Conservation (phyloP, 2,888 invertebrate genomes). For the Eumacrocentrus americanus region DNA sequence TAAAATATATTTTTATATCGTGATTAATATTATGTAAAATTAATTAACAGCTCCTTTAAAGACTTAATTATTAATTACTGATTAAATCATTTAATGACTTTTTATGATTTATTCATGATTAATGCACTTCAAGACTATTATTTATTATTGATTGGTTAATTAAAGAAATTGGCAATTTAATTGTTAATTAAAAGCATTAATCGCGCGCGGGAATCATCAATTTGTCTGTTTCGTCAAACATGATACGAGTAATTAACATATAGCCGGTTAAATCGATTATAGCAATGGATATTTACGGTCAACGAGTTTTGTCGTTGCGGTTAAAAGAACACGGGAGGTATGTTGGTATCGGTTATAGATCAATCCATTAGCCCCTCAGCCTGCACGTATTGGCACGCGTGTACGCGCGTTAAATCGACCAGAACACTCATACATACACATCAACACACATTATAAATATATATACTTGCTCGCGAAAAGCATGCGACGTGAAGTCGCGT, state of each 20-base stretch:
- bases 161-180: no score
- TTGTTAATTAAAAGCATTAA: not conserved
- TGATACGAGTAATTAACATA: not conserved
- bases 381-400: not conserved
- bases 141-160: no score
- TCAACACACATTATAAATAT: no score
- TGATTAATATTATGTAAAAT: no score
- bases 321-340: conserved; percentile 12
- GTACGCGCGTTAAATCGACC: conserved; percentile 3
- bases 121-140: no score
- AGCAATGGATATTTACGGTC: conserved; percentile 8
- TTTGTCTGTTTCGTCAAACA: not conserved
- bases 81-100: no score
- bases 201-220: not conserved
- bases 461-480: conserved; percentile 8
- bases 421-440: not conserved
- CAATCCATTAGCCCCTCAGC: conserved; percentile 16
- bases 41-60: no score
- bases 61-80: no score
- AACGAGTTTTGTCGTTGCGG: conserved; percentile 7
- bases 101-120: no score
- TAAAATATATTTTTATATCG: no score
- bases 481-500: conserved; percentile 32
- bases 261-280: not conserved
- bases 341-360: conserved; percentile 8